A percentile compares a stretch with the other conserved stretches of the same genome.
phyloP scores from a whole-genome alignment of 2,888 invertebrate genomes.

The Lagria hirta region DNA sequence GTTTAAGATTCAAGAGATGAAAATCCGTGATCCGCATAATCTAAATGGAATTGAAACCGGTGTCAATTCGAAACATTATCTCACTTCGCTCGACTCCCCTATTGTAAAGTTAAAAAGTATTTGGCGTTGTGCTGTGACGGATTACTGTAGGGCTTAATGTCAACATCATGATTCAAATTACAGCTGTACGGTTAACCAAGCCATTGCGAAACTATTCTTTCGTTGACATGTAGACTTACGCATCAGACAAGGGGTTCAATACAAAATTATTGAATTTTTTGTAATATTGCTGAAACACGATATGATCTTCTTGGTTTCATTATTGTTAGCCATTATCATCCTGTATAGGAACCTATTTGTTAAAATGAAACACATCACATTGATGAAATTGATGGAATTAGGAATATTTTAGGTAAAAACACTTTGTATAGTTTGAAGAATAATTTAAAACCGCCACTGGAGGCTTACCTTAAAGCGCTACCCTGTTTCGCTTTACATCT shows the following conservation, averaged over 20 bases:
- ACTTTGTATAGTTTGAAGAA: too few species aligned
- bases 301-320: too few species aligned
- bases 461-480: too few species aligned
- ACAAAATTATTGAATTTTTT: too few species aligned
- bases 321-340: too few species aligned
- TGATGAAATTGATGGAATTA: too few species aligned
- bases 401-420: too few species aligned
- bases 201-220: slow-evolving; percentile 22
- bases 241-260: slow-evolving; percentile 17
- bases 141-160: slow-evolving; percentile 54
- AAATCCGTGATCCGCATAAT: slow-evolving; percentile 51
- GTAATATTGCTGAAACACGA: too few species aligned
- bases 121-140: slow-evolving; percentile 52
- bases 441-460: too few species aligned
- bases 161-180: slow-evolving; percentile 55
- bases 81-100: slow-evolving; percentile 47
- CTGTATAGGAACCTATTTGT: too few species aligned
- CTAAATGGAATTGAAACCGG: slow-evolving; percentile 54
- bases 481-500: too few species aligned
- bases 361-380: too few species aligned
- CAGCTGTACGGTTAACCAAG: slow-evolving; percentile 35
- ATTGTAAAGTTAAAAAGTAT: slow-evolving; percentile 47
- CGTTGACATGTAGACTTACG: slow-evolving; percentile 22
- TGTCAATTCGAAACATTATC: slow-evolving; percentile 50
- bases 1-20: slow-evolving; percentile 50